Evolutionary conservation across 2,797 vertebrate species (phyloP).

Genomic region (Crax fasciolata): DNA sequence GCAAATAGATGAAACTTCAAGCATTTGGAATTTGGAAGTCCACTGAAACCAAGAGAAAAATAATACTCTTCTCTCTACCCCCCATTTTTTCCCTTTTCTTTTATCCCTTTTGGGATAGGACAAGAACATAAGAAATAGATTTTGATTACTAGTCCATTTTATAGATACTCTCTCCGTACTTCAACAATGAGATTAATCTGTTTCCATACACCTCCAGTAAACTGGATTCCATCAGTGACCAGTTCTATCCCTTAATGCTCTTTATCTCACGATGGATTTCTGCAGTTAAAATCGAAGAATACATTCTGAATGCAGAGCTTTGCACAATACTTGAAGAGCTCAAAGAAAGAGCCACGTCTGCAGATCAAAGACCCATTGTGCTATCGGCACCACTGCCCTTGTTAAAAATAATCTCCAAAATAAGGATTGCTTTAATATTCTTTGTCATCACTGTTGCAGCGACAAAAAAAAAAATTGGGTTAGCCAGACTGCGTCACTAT

Average conservation of each 20-base stretch:
- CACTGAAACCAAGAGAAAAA: not conserved
- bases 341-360: not conserved
- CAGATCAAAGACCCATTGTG: slow-evolving; percentile 12
- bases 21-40: not conserved
- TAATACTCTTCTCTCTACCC: not conserved
- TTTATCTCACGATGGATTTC: not conserved
- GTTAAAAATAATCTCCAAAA: slow-evolving; percentile 37
- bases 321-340: not conserved
- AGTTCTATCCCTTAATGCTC: not conserved
- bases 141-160: not conserved
- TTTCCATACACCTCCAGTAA: not conserved
- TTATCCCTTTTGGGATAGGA: not conserved
- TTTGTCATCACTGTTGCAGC: not conserved
- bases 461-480: not conserved
- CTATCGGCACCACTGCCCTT: not conserved
- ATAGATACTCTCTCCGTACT: not conserved
- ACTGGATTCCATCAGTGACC: not conserved
- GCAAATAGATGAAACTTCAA: not conserved
- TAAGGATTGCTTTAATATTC: not conserved
- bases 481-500: not conserved
- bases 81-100: accelerated
- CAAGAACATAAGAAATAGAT: not conserved
- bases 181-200: not conserved
- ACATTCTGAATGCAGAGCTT: not conserved
- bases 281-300: not conserved